phyloP scores from a whole-genome alignment of 92 coral and sea anemone genomes.

The Paragorgia papillata region DNA sequence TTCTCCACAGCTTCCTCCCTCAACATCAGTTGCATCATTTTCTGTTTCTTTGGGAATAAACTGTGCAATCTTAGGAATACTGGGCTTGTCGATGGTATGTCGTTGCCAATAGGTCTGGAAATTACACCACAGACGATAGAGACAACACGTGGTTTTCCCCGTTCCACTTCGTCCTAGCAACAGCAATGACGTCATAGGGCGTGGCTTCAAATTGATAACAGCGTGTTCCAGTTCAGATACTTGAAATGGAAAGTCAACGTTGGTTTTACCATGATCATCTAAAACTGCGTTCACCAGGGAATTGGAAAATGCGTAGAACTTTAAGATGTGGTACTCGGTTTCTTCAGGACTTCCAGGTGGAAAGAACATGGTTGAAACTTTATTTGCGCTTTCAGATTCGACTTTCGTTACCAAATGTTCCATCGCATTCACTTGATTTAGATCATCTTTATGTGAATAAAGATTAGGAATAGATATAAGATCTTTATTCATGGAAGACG shows the following conservation, averaged over 20 bases:
- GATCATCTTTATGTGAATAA: constrained; percentile 34
- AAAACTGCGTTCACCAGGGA: constrained; percentile 78
- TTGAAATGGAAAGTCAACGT: constrained; percentile 90
- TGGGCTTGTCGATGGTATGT: constrained; percentile 78
- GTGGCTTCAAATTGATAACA: constrained; percentile 80
- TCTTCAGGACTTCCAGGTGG: constrained; percentile 98
- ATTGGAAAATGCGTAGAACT: constrained; percentile 83
- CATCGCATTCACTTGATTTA: constrained; percentile 14
- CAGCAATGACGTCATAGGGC: constrained; percentile 70
- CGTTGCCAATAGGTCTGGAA: constrained; percentile 87
- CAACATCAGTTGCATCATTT: background rate
- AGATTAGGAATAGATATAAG: background rate
- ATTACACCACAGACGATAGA: constrained; percentile 87
- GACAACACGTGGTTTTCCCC: constrained; percentile 97
- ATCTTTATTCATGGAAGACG: constrained; percentile 6
- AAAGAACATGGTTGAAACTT: constrained; percentile 57
- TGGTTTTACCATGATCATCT: constrained; percentile 51
- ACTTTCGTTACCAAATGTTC: background rate
- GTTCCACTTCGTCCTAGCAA: constrained; percentile 98
- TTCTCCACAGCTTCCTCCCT: background rate
- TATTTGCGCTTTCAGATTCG: constrained; percentile 7
- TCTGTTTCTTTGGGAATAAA: constrained; percentile 25
- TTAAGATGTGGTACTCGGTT: constrained; percentile 90
- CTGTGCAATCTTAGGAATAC: constrained; percentile 65
- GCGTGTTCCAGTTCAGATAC: constrained; percentile 94